These are phyloP conservation scores for Cardinalis cardinalis DNA, from an alignment of 2,113 vertebrate genomes.

Conservation along the genomic window DNA sequence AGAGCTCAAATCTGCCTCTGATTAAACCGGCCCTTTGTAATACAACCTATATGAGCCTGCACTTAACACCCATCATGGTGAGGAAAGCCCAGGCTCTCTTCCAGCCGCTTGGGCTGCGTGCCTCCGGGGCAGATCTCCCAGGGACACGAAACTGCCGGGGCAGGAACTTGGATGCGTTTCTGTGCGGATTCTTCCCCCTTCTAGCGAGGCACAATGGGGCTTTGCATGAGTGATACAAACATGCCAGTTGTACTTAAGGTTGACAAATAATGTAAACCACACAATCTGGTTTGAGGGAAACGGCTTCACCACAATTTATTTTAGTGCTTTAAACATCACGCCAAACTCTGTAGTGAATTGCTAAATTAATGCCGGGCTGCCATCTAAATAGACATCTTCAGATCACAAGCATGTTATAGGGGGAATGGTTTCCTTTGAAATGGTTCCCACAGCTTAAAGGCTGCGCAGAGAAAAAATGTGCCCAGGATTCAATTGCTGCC, in stretches of 20 bases:
- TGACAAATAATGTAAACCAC: constrained; percentile 74
- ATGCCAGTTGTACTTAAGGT: constrained; percentile 70
- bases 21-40: constrained; percentile 41
- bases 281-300: constrained; percentile 73
- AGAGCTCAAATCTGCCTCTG: constrained; percentile 41
- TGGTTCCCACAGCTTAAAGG: constrained; percentile 78
- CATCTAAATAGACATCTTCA: constrained; percentile 79
- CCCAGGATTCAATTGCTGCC: constrained; percentile 74
- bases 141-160: constrained; percentile 48
- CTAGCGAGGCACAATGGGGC: constrained; percentile 62
- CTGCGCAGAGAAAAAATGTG: constrained; percentile 74
- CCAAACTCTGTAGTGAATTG: constrained; percentile 73
- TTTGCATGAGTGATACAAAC: constrained; percentile 68
- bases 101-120: constrained; percentile 32
- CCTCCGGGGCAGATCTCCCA: constrained; percentile 53
- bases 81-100: constrained; percentile 46
- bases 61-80: constrained; percentile 52
- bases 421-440: constrained; percentile 83
- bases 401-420: constrained; percentile 80
- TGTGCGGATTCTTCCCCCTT: constrained; percentile 45
- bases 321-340: constrained; percentile 74
- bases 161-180: constrained; percentile 54
- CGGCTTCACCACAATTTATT: constrained; percentile 73
- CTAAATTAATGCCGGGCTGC: constrained; percentile 79
- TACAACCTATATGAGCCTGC: constrained; percentile 43